Evolutionary conservation across 2,888 invertebrate species (phyloP).

Genomic region (Autographa pulchrina): DNA sequence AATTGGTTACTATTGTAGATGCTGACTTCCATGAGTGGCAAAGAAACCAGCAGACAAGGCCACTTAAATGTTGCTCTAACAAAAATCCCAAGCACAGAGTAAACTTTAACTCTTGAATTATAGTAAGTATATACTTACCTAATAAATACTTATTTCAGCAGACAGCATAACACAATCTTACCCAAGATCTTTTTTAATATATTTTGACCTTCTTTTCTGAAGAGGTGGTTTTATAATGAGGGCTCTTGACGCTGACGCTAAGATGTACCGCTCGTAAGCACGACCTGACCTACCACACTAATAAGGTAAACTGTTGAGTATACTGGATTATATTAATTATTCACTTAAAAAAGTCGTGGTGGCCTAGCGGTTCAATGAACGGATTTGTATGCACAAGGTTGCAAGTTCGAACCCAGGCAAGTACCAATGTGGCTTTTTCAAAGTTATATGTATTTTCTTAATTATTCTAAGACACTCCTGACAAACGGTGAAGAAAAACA

Average conservation of each 20-base stretch:
- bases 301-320: conserved; percentile 1
- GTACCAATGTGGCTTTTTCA: no score
- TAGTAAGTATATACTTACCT: not conserved
- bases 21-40: not conserved
- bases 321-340: not conserved
- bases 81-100: no score
- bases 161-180: not conserved
- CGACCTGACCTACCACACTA: not conserved
- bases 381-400: no score
- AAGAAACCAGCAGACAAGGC: not conserved
- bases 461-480: no score
- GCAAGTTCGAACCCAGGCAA: no score
- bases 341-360: no score
- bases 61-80: not conserved
- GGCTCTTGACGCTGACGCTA: conserved; percentile 1
- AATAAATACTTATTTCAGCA: not conserved
- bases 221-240: conserved; percentile 2
- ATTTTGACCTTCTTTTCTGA: not conserved
- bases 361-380: no score
- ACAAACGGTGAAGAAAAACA: no score
- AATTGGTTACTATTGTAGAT: no score
- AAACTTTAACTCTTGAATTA: no score
- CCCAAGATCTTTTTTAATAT: not conserved
- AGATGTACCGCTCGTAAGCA: conserved; percentile 2
- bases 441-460: no score